Percentiles rank a stretch among this genome's conserved stretches.
Evolutionary conservation across 2,797 vertebrate species (phyloP).

Genomic region (Odontamblyopus rebecca): DNA sequence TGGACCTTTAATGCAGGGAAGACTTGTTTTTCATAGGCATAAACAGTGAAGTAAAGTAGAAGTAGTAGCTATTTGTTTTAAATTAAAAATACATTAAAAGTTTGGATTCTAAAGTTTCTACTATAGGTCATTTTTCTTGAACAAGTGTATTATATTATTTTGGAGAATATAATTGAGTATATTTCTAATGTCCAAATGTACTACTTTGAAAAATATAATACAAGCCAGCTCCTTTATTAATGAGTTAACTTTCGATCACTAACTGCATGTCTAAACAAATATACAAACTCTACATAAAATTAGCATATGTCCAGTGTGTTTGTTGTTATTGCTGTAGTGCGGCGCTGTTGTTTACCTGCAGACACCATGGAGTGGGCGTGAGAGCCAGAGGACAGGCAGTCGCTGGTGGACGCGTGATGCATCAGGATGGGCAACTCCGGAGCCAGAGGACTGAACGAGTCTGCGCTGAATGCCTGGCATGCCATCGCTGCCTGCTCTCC

Average conservation of each 20-base stretch:
- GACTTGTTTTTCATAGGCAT: too few relatives aligned
- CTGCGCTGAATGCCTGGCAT: conserved; percentile 89
- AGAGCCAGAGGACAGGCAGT: conserved; percentile 88
- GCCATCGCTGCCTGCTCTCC: conserved; percentile 77
- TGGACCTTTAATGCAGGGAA: too few relatives aligned
- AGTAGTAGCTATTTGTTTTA: too few relatives aligned
- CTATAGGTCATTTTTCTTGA: neutral
- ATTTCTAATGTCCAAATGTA: too few relatives aligned
- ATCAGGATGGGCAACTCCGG: conserved; percentile 93
- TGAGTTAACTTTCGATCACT: neutral
- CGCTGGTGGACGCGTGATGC: conserved; percentile 86
- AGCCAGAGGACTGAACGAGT: conserved; percentile 86
- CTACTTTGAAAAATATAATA: too few relatives aligned
- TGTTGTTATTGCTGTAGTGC: neutral
- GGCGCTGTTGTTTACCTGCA: conserved; percentile 69
- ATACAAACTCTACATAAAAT: neutral
- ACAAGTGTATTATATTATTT: neutral
- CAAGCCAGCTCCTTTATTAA: neutral
- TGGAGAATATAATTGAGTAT: neutral
- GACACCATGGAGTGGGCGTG: conserved; percentile 91
- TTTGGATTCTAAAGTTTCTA: neutral
- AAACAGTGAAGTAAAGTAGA: too few relatives aligned
- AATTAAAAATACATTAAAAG: neutral
- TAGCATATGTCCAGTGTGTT: neutral
- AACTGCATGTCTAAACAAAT: neutral